Evolutionary conservation across 2,797 vertebrate species (phyloP).

Genomic region (Sebastolobus alascanus): DNA sequence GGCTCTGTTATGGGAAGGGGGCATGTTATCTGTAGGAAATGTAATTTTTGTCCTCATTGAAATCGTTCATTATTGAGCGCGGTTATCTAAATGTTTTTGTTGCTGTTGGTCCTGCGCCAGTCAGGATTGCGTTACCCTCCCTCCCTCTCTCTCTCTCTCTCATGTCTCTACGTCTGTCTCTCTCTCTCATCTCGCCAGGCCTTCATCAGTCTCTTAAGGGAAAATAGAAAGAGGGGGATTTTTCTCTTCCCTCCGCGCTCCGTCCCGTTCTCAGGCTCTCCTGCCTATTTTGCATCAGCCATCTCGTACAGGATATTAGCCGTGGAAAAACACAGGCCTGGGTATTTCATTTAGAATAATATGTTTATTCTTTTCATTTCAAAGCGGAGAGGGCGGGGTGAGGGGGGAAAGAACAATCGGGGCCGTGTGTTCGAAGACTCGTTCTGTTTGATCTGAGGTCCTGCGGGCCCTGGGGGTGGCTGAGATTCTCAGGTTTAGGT

Average conservation of each 20-base stretch:
- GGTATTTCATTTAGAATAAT: conserved; percentile 82
- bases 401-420: conserved; percentile 75
- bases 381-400: conserved; percentile 64
- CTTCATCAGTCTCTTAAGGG: conserved; percentile 81
- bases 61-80: conserved; percentile 88
- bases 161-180: conserved; percentile 60
- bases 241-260: conserved; percentile 77
- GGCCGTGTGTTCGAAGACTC: conserved; percentile 66
- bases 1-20: conserved; percentile 86
- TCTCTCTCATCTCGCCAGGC: conserved; percentile 70
- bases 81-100: conserved; percentile 91
- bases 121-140: conserved; percentile 84
- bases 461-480: conserved; percentile 64
- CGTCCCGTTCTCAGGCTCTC: conserved; percentile 82
- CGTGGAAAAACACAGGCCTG: conserved; percentile 75
- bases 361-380: conserved; percentile 81
- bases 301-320: conserved; percentile 83
- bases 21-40: conserved; percentile 90
- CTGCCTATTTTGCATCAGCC: conserved; percentile 82
- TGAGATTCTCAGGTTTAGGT: conserved; percentile 75
- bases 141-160: conserved; percentile 68
- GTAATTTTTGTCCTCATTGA: conserved; percentile 91
- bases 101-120: conserved; percentile 86
- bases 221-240: conserved; percentile 82
- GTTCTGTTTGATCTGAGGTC: conserved; percentile 77